Evolutionary conservation across 92 coral and sea anemone species (phyloP).

Genomic region (Actinernus sp.): DNA sequence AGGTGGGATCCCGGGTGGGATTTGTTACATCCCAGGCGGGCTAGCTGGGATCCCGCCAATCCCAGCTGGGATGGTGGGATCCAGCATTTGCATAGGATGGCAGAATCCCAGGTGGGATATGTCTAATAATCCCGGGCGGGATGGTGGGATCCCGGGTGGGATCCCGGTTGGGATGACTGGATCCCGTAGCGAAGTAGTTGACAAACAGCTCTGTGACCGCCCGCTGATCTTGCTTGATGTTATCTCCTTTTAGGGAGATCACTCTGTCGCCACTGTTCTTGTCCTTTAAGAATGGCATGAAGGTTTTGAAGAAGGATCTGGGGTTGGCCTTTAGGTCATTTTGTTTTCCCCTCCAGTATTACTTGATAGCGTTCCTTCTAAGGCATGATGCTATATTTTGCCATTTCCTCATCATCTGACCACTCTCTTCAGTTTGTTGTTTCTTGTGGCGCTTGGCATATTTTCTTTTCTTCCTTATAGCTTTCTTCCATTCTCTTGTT

Average conservation of each 20-base stretch:
- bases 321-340: slow-evolving; percentile 5
- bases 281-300: too few species aligned
- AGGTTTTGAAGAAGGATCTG: too few species aligned
- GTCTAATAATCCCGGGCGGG: too few species aligned
- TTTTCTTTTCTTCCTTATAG: slow-evolving; percentile 44
- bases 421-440: slow-evolving; percentile 25
- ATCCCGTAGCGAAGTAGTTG: slow-evolving; percentile 28
- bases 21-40: too few species aligned
- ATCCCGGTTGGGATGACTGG: too few species aligned
- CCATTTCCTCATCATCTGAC: slow-evolving; percentile 39
- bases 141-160: too few species aligned
- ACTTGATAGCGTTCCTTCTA: slow-evolving; percentile 30
- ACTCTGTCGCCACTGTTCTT: background rate
- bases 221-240: slow-evolving; percentile 7
- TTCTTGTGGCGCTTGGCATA: slow-evolving; percentile 26
- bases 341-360: slow-evolving; percentile 24
- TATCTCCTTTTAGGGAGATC: background rate
- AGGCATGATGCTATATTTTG: slow-evolving; percentile 29
- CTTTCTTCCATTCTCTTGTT: slow-evolving; percentile 57
- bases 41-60: too few species aligned
- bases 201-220: slow-evolving; percentile 22
- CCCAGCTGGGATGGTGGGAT: too few species aligned
- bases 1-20: too few species aligned
- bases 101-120: too few species aligned
- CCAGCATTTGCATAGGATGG: too few species aligned